Conservation (phyloP, 2,888 invertebrate genomes). For the Mimumesa dahlbomi region DNA sequence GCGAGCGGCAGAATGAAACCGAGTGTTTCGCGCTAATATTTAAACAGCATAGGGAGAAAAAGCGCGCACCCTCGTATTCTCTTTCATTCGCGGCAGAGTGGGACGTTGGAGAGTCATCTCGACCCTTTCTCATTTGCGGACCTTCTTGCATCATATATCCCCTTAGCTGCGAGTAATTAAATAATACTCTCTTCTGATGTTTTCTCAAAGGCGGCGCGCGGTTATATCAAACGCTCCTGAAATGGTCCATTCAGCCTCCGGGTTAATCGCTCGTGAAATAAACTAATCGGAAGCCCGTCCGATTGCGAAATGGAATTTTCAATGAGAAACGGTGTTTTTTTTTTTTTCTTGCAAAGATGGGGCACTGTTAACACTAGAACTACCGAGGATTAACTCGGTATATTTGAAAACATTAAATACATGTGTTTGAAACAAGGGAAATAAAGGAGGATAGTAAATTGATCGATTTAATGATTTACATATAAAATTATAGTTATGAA, state of each 20-base stretch:
- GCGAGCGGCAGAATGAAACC: too few species aligned
- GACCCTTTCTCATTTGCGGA: constrained; percentile 32
- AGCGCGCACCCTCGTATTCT: constrained; percentile 9
- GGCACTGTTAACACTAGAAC: constrained; percentile 3
- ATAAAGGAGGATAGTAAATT: too few species aligned
- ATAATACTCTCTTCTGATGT: constrained; percentile 29
- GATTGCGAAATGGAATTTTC: constrained; percentile 8
- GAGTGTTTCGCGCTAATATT: constrained; percentile 26
- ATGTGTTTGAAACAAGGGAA: too few species aligned
- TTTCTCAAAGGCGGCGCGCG: constrained; percentile 14
- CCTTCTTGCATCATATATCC: constrained; percentile 17
- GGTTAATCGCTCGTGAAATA: constrained; percentile 27
- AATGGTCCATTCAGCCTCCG: background rate
- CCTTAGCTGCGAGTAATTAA: constrained; percentile 29
- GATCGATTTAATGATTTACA: too few species aligned
- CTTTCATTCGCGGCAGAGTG: constrained; percentile 21
- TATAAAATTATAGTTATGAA: too few species aligned
- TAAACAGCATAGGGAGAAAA: constrained; percentile 33
- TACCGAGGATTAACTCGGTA: too few species aligned
- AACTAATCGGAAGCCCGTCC: too few species aligned
- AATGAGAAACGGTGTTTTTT: too few species aligned
- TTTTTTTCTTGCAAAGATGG: constrained; percentile 6
- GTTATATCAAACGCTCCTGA: too few species aligned
- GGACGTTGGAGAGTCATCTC: constrained; percentile 23
- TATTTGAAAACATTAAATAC: too few species aligned